Base-by-base conservation (phyloP, 2,888 invertebrate species). In the Heliconius cydno region DNA sequence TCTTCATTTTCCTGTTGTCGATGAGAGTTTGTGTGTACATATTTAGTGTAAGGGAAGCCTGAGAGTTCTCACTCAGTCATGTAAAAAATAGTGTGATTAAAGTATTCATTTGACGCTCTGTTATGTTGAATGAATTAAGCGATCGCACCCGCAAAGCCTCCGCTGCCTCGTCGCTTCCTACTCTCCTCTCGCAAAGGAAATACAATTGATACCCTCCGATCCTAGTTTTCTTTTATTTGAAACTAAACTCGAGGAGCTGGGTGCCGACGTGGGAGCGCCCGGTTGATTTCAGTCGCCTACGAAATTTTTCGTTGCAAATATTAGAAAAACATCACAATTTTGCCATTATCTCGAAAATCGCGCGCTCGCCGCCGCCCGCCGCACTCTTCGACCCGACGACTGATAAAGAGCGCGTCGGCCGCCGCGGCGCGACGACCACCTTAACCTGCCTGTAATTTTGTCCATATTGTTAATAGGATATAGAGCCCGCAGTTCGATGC, bases 281-380 rank as follows among this genome's bases (percentile, higher is more conserved):
- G 75, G 67, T 63, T 67, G 72, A 46, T 70, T 82, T 82, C 81
- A 83, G 82, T 81, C 80, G 81, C 76, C 77, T 82, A 82, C 85
- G 81, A 85, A 84, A 84, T 83, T 73, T 75, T 82, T 82, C 46
- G 63, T 83, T 84, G 85, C 85, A 85, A 86, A 87, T 87, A 87
- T 85, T 90, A 92, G 94, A 93, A 93, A 94, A 94, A 92, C 91
- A 94, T 95, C 94, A 94, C 94, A 95, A 94, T 93, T 94, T 94
- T 91, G 88, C 94, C 94, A 94, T 93, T 93, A 92, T 92, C 91
- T 90, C 87, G 89, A 87, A 88, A 88, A 88, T 88, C 89, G 90
- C 87, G 87, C 91, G 88, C 87, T 90, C 87, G 83, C 88, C 88
- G 88, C 87, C 85, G 88, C 91, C 65, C 28, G 65, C 65, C 65